Conservation (phyloP, 2,113 vertebrate genomes). For the Verasper variegatus region DNA sequence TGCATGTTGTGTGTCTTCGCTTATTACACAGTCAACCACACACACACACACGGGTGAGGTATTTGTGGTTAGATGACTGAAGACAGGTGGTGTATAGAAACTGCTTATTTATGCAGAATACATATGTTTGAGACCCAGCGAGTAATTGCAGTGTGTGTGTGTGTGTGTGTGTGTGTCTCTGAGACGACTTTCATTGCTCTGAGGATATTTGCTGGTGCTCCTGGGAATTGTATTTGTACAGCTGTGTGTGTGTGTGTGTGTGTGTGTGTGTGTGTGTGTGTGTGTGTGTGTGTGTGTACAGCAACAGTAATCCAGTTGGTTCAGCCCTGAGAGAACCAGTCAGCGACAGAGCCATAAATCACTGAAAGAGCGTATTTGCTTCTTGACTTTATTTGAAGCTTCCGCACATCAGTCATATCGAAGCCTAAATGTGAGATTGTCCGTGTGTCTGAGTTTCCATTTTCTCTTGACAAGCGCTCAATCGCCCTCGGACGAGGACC, state of each 20-base stretch:
- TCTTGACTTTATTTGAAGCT: conserved; percentile 36
- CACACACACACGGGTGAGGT: conserved; percentile 24
- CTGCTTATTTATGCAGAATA: conserved; percentile 37
- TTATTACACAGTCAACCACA: conserved; percentile 11
- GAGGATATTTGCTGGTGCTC: conserved; percentile 5
- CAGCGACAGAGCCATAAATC: conserved; percentile 35
- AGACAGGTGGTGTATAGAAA: conserved; percentile 39
- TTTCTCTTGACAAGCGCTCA: too few relatives aligned
- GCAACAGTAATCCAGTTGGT: conserved; percentile 24
- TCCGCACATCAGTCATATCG: conserved; percentile 30
- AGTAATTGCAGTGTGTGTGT: conserved; percentile 21
- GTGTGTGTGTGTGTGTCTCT: background rate
- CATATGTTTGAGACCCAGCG: conserved; percentile 34
- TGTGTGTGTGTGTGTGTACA: background rate
- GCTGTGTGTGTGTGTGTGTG: background rate
- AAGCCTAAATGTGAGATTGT: too few relatives aligned
- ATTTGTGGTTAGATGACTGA: conserved; percentile 39
- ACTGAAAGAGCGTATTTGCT: conserved; percentile 19
- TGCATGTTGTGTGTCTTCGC: background rate
- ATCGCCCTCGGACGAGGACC: too few relatives aligned
- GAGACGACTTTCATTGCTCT: background rate
- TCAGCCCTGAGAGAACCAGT: background rate
- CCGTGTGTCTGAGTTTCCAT: too few relatives aligned
- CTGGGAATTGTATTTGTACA: background rate
- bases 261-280: background rate